These are phyloP conservation scores for Pluvialis apricaria DNA, from an alignment of 2,113 vertebrate species.

Conservation along the genomic window DNA sequence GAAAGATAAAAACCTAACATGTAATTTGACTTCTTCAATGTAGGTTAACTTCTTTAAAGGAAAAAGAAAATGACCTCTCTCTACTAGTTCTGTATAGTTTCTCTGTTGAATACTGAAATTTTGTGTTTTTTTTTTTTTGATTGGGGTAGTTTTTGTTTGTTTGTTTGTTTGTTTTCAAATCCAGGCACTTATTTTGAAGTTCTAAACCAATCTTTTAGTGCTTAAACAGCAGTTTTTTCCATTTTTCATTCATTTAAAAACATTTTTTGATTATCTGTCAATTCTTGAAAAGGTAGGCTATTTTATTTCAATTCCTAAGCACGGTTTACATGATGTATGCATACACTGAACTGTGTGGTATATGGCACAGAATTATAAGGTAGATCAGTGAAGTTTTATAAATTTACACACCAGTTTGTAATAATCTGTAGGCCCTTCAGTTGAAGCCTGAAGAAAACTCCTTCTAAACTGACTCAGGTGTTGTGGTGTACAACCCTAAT, in stretches of 20 bases:
- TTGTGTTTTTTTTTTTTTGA: accelerated
- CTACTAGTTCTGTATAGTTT: not conserved
- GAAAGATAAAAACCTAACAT: not conserved
- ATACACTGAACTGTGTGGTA: not conserved
- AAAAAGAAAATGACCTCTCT: not conserved
- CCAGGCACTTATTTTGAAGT: not conserved
- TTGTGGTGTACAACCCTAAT: not conserved
- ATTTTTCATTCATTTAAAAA: not conserved
- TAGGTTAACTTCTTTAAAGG: not conserved
- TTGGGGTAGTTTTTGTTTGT: accelerated
- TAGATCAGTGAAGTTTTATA: not conserved
- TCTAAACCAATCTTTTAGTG: not conserved
- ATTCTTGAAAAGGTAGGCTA: not conserved
- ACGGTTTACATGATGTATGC: accelerated
- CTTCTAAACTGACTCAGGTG: not conserved
- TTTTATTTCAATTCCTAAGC: not conserved
- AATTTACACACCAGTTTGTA: not conserved
- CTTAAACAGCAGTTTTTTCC: not conserved
- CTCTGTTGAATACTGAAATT: not conserved
- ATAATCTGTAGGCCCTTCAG: not conserved
- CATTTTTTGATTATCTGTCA: accelerated
- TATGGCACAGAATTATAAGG: not conserved
- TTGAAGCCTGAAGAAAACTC: not conserved
- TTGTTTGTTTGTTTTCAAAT: not conserved
- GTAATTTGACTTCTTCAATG: not conserved